Evolutionary conservation across 2,113 vertebrate genomes (phyloP).

Genomic region (Riparia riparia): DNA sequence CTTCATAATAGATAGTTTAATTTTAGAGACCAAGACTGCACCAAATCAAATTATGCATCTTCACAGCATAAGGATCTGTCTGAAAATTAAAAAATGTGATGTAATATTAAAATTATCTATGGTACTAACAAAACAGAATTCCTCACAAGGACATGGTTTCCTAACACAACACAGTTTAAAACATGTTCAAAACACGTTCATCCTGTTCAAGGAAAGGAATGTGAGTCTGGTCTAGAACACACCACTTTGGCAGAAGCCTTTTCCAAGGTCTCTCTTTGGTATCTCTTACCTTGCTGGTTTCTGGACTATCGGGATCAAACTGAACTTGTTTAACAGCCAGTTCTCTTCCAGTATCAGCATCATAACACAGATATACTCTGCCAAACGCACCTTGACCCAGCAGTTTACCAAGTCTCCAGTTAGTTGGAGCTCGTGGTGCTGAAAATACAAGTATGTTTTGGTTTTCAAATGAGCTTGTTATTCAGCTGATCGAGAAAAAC

Average conservation of each 20-base stretch:
- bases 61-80: not conserved
- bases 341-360: constrained; percentile 95
- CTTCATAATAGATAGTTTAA: not conserved
- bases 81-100: not conserved
- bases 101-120: not conserved
- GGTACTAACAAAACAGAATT: not conserved
- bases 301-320: constrained; percentile 96
- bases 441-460: constrained; percentile 54
- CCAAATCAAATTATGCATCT: not conserved
- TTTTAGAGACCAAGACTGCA: not conserved
- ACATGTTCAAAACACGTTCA: not conserved
- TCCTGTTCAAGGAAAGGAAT: not conserved
- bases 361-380: constrained; percentile 94
- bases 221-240: not conserved
- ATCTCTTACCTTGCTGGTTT: constrained; percentile 93
- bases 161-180: not conserved
- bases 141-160: not conserved
- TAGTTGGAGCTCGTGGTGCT: constrained; percentile 97
- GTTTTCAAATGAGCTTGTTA: constrained; percentile 54
- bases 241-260: not conserved
- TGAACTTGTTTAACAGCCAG: constrained; percentile 98
- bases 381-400: constrained; percentile 97
- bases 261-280: not conserved
- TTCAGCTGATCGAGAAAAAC: constrained; percentile 25
- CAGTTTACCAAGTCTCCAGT: constrained; percentile 96